Evolutionary conservation across 2,797 vertebrate species (phyloP), one percentile per base, ranked within the genome.

Genomic region (Chiroxiphia lanceolata): DNA sequence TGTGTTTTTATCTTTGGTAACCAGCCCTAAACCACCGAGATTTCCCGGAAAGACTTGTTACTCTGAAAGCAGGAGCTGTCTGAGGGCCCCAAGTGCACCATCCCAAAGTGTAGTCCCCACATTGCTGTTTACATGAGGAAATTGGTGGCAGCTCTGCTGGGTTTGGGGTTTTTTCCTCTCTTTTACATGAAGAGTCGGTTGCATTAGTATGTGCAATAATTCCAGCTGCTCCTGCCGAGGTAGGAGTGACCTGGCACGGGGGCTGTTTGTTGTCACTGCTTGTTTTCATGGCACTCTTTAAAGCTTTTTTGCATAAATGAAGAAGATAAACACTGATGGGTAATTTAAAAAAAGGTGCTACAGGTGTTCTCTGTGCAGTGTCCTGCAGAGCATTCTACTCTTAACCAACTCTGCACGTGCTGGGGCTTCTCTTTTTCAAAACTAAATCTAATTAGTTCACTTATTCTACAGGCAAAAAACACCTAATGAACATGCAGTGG

Each of bases 391-490:
- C 42, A 26, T 85, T 94, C 64, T 18, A 45, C 5, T 1, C 53
- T 42, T 54, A 60, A 71, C 36, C 56, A 82, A 20, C 76, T 67
- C 36, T 51, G 72, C 51, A 38, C 4, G 1, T 45, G 63, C 67
- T 44, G 34, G 33, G 53, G 75, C 22, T 83, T 83, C 51, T 87
- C 61, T 59, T 72, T 72, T 40, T 47, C 29, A 6, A 44, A 93
- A 89, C 69, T 69, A 75, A 91, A 65, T 54, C 74, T 25, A 90
- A 81, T 95, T 87, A 94, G 17, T 78, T 54, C 42, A 53, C 47
- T 84, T 71, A 36, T 60, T 93, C 75, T 68, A 40, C 69, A 53
- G 31, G 75, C 94, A 94, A 76, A 60, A 89, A 86, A 72, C 69
- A 82, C 7, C 84, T 89, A 51, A 93, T 44, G 72, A 89, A 59